Evolutionary conservation across 2,797 vertebrate species (phyloP), one percentile per base, ranked within the genome.

Genomic region (Sphenopsis melanotis): DNA sequence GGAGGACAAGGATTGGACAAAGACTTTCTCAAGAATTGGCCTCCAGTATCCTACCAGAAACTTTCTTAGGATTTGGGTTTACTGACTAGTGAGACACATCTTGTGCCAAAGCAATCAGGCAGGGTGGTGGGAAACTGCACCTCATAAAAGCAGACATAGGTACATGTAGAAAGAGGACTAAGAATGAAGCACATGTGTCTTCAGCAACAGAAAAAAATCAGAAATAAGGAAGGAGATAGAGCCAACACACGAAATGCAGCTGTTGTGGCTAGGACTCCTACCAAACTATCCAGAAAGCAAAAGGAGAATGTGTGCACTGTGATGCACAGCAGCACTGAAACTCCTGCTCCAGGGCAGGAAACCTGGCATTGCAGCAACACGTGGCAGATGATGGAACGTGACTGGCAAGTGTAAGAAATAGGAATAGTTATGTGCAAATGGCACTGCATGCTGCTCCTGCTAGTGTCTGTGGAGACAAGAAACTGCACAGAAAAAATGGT

Each of bases 381-480:
- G 3, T 1, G 5, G 71, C 42, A 85, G 83, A 21, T 39, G 60
- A 88, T 13, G 10, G 56, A 83, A 83, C 15, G 36, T 0, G 0
- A 46, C 27, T 42, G 42, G 19, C 22, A 74, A 79, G 34, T 16
- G 6, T 10, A 59, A 95, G 53, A 79, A 87, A 82, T 22, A 32
- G 24, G 36, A 82, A 59, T 5, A 47, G 9, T 55, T 52, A 39
- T 0, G 9, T 65, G 47, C 50, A 85, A 71, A 49, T 42, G 36
- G 44, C 44, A 90, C 39, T 0, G 0, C 32, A 26, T 5, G 19
- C 47, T 30, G 27, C 30, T 42, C 53, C 30, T 72, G 30, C 24
- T 16, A 42, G 15, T 46, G 42, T 52, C 87, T 50, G 17, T 12
- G 1, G 71, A 50, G 36, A 59, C 12, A 42, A 77, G 47, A 81